Evolutionary conservation across 2,797 vertebrate species (phyloP).

Genomic region (Schizopygopsis pylzovi): DNA sequence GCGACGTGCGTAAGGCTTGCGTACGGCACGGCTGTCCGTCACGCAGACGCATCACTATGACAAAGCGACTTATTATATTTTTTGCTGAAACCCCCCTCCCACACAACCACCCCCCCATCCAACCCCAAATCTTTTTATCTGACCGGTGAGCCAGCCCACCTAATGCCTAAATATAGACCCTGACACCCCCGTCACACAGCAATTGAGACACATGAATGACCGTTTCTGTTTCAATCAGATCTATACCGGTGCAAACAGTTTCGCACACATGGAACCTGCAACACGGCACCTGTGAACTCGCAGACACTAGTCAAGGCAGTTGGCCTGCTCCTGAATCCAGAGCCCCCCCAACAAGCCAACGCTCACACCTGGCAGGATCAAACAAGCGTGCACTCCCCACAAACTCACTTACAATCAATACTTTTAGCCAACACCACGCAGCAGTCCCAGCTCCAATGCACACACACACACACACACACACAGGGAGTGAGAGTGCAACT

Average conservation of each 20-base stretch:
- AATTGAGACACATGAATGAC: conserved; percentile 51
- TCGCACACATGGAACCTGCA: conserved; percentile 30
- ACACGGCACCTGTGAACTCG: conserved; percentile 52
- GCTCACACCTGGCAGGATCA: conserved; percentile 79
- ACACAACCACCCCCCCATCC: not conserved
- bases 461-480: conserved; percentile 65
- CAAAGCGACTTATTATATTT: conserved; percentile 27
- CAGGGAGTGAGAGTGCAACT: conserved; percentile 59
- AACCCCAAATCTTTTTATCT: conserved; percentile 42
- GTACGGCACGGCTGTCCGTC: conserved; percentile 48
- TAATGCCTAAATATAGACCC: conserved; percentile 42
- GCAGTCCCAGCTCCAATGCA: conserved; percentile 59
- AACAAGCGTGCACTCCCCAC: conserved; percentile 78
- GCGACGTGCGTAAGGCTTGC: conserved; percentile 48
- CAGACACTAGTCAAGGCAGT: conserved; percentile 38
- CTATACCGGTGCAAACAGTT: not conserved
- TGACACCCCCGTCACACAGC: conserved; percentile 2
- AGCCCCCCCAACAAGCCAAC: conserved; percentile 53
- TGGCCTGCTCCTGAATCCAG: conserved; percentile 51
- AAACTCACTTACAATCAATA: conserved; percentile 84
- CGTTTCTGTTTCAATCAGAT: conserved; percentile 27
- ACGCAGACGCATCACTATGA: conserved; percentile 23
- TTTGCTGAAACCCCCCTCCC: not conserved
- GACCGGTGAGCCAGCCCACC: conserved; percentile 40
- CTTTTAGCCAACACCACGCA: conserved; percentile 76